Base-by-base conservation (phyloP, 2,113 vertebrate species). In the Xenopus laevis region DNA sequence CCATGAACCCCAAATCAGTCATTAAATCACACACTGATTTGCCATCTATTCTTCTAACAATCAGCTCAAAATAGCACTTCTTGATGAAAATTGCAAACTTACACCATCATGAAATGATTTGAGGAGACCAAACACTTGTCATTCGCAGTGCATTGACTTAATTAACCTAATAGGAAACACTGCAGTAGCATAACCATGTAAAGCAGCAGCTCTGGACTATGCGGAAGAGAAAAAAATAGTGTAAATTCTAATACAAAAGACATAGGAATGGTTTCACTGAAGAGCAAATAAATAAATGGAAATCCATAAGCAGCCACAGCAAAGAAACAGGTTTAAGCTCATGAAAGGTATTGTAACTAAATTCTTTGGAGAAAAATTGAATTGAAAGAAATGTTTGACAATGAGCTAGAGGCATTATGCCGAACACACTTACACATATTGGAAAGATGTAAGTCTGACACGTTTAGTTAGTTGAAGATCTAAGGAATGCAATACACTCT, bases 341-440 rank as follows among this genome's bases (percentile, higher is more conserved):
- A 55, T 55, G 53, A 55, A 55, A 55, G 53, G 16, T 27, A 59
- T n/a, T n/a, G 13, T 18, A 70, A n/a, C 13, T 60, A 40, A 61
- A 60, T 46, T 55, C n/a, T 60, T 16, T 10, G 9, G 17, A 71
- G 68, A 9, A 71, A 59, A 59, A 59, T 52, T 23, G 13, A 33
- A 71, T 23, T 10, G 15, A 18, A 61, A 27, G 68, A 60, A 4
- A 4, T 13, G 18, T 71, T 27, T 71, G 59, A 71, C 70, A 71
- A 30, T 23, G 46, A 63, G 44, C 13, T 50, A 23, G 20, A 71
- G 70, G 59, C 18, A 10, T 10, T 15, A 47, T 23, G 44, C 55
- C 57, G 30, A 30, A 45, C 46, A 60, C n/a, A 23, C 20, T 30
- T 62, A 60, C n/a, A 23, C 20, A n/a, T 62, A 60, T 61, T 61